Evolutionary conservation across 2,888 invertebrate genomes (phyloP), one percentile per base, ranked within the genome.

Genomic region (Cylloceria caligata): DNA sequence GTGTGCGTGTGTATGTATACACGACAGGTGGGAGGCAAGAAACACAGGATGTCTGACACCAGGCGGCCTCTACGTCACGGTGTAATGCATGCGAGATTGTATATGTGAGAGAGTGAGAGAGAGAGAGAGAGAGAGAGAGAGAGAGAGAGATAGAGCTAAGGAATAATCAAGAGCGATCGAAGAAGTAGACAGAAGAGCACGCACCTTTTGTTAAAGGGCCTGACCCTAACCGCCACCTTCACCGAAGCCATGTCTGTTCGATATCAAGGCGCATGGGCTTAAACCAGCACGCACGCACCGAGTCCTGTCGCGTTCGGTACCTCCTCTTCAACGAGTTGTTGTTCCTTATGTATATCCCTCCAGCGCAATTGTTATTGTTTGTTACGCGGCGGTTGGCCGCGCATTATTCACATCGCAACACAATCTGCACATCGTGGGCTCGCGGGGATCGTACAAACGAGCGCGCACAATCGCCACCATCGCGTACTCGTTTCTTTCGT

Each of bases 151-250:
- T 27, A 34, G 49, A 67, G 19, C 55, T 39, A 47, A 39, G 52
- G 2, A 24, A 60, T 34, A 36, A 45, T 24, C 5, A 16, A 34
- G 21, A 47, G 13, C 24, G 34, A 47, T 27, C 7, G n/a, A 42
- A 42, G 34, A 16, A 71, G 6, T 16, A 19, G 16, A 52, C 36
- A 49, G 74, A 49, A 69, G 34, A 47, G 47, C 68, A 75, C 81
- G 65, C 92, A 97, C 97, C 97, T 97, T 94, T 96, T 95, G 94
- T 97, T 97, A 94, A 97, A 97, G 93, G 97, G 97, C 93, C 97
- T 96, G 93, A 97, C 97, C 94, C 97, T 95, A 89, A 97, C 97
- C 91, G 97, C 97, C 92, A 97, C 97, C 95, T 97, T 97, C 90
- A 98, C 96, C 89, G 98, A 98, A 92, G 98, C 97, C 97, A 97